Base-by-base conservation (phyloP, 1,140 invertebrate genomes). In the Nasonia longicornis region DNA sequence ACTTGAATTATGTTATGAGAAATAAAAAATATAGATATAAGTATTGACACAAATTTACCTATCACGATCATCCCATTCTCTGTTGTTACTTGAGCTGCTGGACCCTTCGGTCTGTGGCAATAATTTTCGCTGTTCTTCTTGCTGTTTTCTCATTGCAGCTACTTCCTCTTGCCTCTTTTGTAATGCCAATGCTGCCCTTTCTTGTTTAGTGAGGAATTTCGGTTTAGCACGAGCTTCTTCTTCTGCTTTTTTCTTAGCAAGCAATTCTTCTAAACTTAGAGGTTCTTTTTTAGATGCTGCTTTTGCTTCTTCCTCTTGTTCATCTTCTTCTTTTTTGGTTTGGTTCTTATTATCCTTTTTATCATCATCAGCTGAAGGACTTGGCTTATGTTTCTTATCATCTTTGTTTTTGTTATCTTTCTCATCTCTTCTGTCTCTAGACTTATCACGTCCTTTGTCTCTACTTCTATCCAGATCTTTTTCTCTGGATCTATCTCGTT, bases 201-300 rank as follows among this genome's bases (percentile, higher is more conserved):
- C 97, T 90, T 98, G 97, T 92, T 99, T 99, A 0, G 97, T 97
- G 31, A 99, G 91, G 90, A 99, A 99, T 72, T 99, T 98, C 0
- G 98, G 98, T 92, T 98, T 98, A 79, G 95, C 95, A 66, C 95
- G 94, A 31, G 96, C 96, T 85, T 96, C 96, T 90, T 99, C 98
- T 89, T 99, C 98, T 3, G 97, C 96, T 89, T 99, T 98, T 87
- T 99, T 99, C 88, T 98, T 99, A 0, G 97, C 95, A 26, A 99
- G 89, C 48, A 99, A 88, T 90, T 99, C 98, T 90, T 99, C 98
- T 29, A 99, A 91, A 66, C 98, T 99, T 6, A 99, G 90, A 0
- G 98, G 98, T 88, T 98, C 97, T 81, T 94, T 95, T 89, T 96
- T 97, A 0, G 89, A 83, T 10, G 90, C 86, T 52, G 89, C 80